Conservation (phyloP, 1,140 invertebrate genomes). For the Dolichoris vasculosae region DNA sequence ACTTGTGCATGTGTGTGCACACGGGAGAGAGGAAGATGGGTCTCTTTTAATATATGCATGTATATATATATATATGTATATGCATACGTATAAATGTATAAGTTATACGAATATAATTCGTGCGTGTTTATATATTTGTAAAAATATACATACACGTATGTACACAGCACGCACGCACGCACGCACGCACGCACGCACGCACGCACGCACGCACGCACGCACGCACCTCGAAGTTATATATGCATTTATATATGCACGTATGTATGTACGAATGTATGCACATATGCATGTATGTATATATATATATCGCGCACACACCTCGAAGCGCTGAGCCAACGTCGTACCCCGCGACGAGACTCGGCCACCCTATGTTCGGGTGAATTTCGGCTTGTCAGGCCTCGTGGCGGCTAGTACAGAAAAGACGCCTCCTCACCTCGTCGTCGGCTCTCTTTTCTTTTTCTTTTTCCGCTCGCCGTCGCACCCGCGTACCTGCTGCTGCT, state of each 20-base stretch:
- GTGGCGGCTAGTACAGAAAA: conserved; percentile 27
- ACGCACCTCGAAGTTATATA: neutral
- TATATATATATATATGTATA: neutral
- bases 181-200: neutral
- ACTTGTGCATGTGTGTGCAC: no score
- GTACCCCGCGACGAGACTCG: neutral
- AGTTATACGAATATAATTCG: neutral
- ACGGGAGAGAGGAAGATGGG: neutral
- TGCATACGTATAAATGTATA: neutral
- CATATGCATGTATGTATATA: neutral
- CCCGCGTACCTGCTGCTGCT: conserved; percentile 10
- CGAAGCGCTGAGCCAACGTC: conserved; percentile 19
- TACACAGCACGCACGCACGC: neutral
- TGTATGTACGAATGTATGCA: neutral
- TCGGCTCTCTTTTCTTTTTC: neutral
- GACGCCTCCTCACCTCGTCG: conserved; percentile 29
- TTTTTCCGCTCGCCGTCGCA: neutral
- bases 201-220: neutral
- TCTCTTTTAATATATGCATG: neutral
- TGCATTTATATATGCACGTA: neutral
- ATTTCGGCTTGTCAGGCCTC: conserved; percentile 41
- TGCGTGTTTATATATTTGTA: neutral
- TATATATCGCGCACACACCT: neutral
- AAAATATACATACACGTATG: neutral
- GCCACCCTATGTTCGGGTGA: neutral